Evolutionary conservation across 1,140 invertebrate genomes (phyloP).

Genomic region (Phymorhynchus buccinoides): DNA sequence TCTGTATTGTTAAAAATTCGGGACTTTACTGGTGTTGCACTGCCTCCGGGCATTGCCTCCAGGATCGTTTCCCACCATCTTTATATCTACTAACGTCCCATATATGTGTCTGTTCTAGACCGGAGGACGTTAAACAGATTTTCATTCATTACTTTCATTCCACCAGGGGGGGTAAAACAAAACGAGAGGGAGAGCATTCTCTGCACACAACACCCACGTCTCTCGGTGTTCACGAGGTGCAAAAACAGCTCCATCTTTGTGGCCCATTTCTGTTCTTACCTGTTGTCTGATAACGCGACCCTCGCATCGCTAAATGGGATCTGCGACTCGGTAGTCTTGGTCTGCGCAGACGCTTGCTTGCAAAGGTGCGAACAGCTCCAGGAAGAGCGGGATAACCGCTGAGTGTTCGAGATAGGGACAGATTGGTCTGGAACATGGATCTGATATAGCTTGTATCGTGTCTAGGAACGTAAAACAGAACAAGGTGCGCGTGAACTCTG

Average conservation of each 20-base stretch:
- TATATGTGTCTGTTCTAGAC: too few species aligned
- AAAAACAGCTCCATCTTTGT: conserved; percentile 3
- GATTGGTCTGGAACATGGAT: conserved; percentile 20
- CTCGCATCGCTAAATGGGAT: conserved; percentile 22
- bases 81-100: too few species aligned
- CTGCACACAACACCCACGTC: background rate
- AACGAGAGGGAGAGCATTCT: background rate
- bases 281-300: background rate
- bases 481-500: conserved; percentile 15
- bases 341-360: background rate
- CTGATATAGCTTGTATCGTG: conserved; percentile 4
- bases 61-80: too few species aligned
- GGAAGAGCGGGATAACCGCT: background rate
- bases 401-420: background rate
- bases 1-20: too few species aligned
- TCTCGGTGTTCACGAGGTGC: conserved; percentile 12
- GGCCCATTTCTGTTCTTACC: conserved; percentile 26
- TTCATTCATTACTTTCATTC: too few species aligned
- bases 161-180: background rate
- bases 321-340: background rate
- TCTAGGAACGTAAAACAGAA: background rate
- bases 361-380: background rate
- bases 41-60: too few species aligned
- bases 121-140: too few species aligned
- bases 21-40: too few species aligned